Conservation (phyloP, 2,888 invertebrate genomes). For the Idaea straminata region DNA sequence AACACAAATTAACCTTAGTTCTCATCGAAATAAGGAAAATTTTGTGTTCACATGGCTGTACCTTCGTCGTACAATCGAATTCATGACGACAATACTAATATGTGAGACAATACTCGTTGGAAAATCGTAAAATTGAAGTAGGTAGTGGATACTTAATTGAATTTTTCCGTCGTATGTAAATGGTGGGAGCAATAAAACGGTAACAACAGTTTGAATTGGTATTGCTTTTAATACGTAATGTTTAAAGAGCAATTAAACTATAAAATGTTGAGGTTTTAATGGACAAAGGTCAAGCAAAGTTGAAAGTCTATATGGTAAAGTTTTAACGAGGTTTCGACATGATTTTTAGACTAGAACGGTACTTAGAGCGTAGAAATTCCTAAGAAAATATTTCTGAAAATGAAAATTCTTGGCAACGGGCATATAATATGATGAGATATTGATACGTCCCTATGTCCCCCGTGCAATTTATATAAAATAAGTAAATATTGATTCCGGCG, state of each 20-base stretch:
- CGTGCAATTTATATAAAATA: slow-evolving; percentile 38
- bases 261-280: background rate
- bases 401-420: slow-evolving; percentile 8
- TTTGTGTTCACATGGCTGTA: slow-evolving; percentile 52
- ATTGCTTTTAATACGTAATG: background rate
- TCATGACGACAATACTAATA: slow-evolving; percentile 51
- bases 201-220: background rate
- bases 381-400: slow-evolving; percentile 1
- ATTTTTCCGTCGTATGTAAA: slow-evolving; percentile 4
- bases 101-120: slow-evolving; percentile 4
- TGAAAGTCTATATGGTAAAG: background rate
- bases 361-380: background rate
- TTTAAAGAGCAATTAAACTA: background rate
- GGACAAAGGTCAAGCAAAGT: background rate
- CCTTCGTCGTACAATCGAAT: background rate
- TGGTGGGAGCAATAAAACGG: background rate
- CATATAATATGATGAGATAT: slow-evolving; percentile 18
- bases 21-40: slow-evolving; percentile 59
- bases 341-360: background rate
- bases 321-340: background rate
- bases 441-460: slow-evolving; percentile 26
- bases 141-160: slow-evolving; percentile 1
- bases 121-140: slow-evolving; percentile 3
- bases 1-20: slow-evolving; percentile 36
- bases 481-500: slow-evolving; percentile 27